Evolutionary conservation across 2,113 vertebrate genomes (phyloP).

Genomic region (cat (Felis catus)): F.catus_Fca126_mat1.0 CM031417.1:73435001-73435500

Average conservation of each 20-base stretch:
- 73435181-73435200: neutral
- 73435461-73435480: neutral
- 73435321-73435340: neutral
- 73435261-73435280: conserved; percentile 50
- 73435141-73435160: neutral
- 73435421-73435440: neutral
- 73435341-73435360: neutral
- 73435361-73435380: neutral
- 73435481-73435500: neutral
- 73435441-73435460: conserved; percentile 6
- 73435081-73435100: neutral
- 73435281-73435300: conserved; percentile 40
- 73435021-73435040: neutral
- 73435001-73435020: neutral
- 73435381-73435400: conserved; percentile 3
- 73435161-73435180: neutral
- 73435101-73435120: neutral
- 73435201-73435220: neutral
- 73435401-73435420: neutral
- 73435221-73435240: conserved; percentile 29
- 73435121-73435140: neutral
- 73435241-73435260: conserved; percentile 61
- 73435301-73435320: conserved; percentile 38
- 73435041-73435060: neutral
- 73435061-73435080: neutral